Evolutionary conservation across 2,888 invertebrate species (phyloP), one percentile per base, ranked within the genome.

Genomic region (Cantharis rustica): DNA sequence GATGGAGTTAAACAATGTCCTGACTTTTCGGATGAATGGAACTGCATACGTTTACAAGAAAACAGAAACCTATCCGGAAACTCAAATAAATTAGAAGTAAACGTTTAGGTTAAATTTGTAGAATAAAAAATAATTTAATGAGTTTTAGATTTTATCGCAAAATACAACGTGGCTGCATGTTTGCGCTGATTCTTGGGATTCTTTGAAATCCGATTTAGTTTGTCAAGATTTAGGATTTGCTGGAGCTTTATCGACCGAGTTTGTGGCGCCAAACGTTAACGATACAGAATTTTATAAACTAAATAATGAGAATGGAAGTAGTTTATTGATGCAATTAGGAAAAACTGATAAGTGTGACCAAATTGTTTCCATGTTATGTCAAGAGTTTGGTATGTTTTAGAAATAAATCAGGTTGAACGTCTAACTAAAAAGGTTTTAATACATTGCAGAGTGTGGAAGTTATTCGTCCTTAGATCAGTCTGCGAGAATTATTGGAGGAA

Each of bases 11-110:
- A 89, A 26, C 90, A 93, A 79, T 93, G 93, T 82, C 89, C 91
- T 0, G 93, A 93, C 84, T 87, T 87, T 75, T 92, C 92, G 1
- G 93, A 93, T 82, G 92, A 93, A 86, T 92, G 91, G 91, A 87
- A 89, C 71, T 93, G 93, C 81, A 81, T 86, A 20, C 76, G 81
- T 27, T 72, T 85, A 20, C 31, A 82, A 61, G 75, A 81, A 73
- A 16, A 64, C 10, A 68, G 20, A 11, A 66, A 72, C 61, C n/a
- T 68, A 72, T 10, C 23, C 72, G 63, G 23, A 17, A 17, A 13
- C 20, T 20, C 23, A 13, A 66, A 66, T n/a, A 20, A 23, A 66
- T 23, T 66, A 20, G 23, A 66, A 16, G n/a, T 66, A 20, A 17
- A 66, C 5, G 2, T n/a, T 20, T 66, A 7, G 2, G n/a, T 47